Percentiles rank a stretch among this genome's conserved stretches.
phyloP scores from a whole-genome alignment of 2,113 vertebrate genomes.

The Melanerpes aurifrons region DNA sequence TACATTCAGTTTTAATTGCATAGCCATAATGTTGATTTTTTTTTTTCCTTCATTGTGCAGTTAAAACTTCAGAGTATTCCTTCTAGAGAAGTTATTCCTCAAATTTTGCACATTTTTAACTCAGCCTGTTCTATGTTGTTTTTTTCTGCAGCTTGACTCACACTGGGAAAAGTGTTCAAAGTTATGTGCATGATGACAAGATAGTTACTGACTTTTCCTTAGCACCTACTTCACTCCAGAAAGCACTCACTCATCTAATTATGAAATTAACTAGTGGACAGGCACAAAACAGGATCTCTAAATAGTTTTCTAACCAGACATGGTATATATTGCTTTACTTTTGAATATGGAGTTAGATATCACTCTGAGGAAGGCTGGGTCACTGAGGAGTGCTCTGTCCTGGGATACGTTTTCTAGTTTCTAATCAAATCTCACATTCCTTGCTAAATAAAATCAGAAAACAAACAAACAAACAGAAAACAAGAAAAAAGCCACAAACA shows the following conservation, averaged over 20 bases:
- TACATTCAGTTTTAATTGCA: background rate
- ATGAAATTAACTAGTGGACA: background rate
- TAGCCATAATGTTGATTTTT: background rate
- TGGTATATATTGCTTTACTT: background rate
- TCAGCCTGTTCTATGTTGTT: background rate
- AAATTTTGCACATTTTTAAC: background rate
- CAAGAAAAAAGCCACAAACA: background rate
- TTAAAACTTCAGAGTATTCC: background rate
- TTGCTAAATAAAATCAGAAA: background rate
- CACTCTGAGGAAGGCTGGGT: background rate
- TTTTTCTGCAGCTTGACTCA: background rate
- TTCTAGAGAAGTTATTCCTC: background rate
- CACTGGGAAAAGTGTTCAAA: background rate
- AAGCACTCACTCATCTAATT: background rate
- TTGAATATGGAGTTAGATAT: background rate
- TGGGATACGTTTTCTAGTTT: background rate
- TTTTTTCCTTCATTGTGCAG: background rate
- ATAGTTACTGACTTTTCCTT: background rate
- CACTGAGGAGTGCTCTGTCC: background rate
- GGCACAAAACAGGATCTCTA: background rate
- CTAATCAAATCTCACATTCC: background rate
- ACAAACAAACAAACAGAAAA: background rate
- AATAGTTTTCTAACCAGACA: background rate
- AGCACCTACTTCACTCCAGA: background rate
- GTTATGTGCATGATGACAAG: rapidly evolving